Conservation (phyloP, 2,113 vertebrate species). For the Corythoichthys intestinalis region DNA sequence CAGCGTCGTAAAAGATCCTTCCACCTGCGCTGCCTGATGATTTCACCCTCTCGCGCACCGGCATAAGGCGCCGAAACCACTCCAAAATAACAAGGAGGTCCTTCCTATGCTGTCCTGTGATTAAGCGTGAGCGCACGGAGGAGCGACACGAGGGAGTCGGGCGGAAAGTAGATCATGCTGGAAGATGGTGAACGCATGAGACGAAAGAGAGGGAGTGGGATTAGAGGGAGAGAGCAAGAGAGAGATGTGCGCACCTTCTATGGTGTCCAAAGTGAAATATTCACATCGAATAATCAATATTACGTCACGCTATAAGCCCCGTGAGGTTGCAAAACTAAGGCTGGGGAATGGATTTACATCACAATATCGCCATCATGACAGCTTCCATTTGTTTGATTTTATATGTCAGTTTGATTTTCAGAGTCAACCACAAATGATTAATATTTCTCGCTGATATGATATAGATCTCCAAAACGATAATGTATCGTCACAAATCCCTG, state of each 20-base stretch:
- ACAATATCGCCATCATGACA: not conserved
- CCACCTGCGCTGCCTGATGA: conserved; percentile 57
- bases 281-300: conserved; percentile 45
- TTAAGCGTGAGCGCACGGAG: conserved; percentile 7
- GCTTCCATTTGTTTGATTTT: conserved; percentile 9
- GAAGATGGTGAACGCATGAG: conserved; percentile 3
- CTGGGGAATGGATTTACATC: conserved; percentile 1
- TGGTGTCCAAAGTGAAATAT: conserved; percentile 49
- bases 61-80: conserved; percentile 16
- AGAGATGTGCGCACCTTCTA: conserved; percentile 35
- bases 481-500: too few species aligned
- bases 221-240: conserved; percentile 10
- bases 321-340: conserved; percentile 12
- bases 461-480: not conserved
- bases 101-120: conserved; percentile 26
- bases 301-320: conserved; percentile 38
- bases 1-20: conserved; percentile 54
- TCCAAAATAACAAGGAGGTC: conserved; percentile 1
- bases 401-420: conserved; percentile 1
- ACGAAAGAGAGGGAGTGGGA: not conserved
- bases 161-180: conserved; percentile 7
- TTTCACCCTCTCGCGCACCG: conserved; percentile 15
- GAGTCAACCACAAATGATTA: conserved; percentile 9
- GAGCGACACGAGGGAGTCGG: not conserved
- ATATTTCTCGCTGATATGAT: not conserved